These are phyloP conservation scores for Eulithis prunata DNA, from an alignment of 2,888 invertebrate species.

Conservation along the genomic window DNA sequence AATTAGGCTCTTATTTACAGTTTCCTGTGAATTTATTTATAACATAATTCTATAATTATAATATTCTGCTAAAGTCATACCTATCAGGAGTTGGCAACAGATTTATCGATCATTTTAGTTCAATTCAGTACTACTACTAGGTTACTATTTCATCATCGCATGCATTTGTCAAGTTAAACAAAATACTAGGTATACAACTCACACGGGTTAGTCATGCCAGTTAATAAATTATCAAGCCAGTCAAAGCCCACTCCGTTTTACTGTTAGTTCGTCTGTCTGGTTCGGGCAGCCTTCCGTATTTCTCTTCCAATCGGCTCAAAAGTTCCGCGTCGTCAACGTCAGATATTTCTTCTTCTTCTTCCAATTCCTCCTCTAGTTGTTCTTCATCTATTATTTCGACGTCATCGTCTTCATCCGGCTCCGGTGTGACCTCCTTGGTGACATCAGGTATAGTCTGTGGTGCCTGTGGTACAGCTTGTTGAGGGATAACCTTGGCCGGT, in stretches of 20 bases:
- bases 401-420: conserved; percentile 69
- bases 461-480: conserved; percentile 47
- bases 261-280: conserved; percentile 72
- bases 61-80: too few species aligned
- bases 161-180: background rate
- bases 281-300: conserved; percentile 88
- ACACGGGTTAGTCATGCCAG: conserved; percentile 73
- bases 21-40: too few species aligned
- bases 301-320: conserved; percentile 88
- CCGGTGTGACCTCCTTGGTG: conserved; percentile 52
- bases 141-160: background rate
- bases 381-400: conserved; percentile 79
- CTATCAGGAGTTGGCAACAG: too few species aligned
- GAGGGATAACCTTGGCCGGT: conserved; percentile 35
- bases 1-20: too few species aligned
- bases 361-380: conserved; percentile 79
- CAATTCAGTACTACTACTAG: too few species aligned
- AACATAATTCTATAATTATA: too few species aligned
- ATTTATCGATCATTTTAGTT: too few species aligned
- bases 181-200: conserved; percentile 58
- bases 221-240: conserved; percentile 43
- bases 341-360: conserved; percentile 80
- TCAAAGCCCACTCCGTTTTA: conserved; percentile 63
- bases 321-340: conserved; percentile 89
- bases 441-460: conserved; percentile 37